Evolutionary conservation across 2,797 vertebrate species (phyloP).

Genomic region (Melanotaenia pygmaea): DNA sequence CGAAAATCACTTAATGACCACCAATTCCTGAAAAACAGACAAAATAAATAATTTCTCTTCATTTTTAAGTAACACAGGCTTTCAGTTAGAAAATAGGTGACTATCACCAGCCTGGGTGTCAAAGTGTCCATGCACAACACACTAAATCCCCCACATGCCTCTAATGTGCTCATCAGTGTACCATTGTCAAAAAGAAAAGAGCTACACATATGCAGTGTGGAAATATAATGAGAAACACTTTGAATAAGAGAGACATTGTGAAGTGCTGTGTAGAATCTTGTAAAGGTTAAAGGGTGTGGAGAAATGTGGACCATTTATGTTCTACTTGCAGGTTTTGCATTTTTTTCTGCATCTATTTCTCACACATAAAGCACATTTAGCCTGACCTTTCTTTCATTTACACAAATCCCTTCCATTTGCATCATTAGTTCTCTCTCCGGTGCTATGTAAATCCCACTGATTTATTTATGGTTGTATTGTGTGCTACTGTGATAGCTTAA

Average conservation of each 20-base stretch:
- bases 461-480: conserved; percentile 40
- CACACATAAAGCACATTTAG: background rate
- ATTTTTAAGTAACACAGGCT: too few relatives aligned
- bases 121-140: background rate
- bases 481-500: conserved; percentile 10
- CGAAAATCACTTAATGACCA: too few relatives aligned
- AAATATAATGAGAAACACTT: background rate
- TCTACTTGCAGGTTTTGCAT: background rate
- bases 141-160: too few relatives aligned
- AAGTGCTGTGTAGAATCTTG: background rate
- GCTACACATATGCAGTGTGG: background rate
- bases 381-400: background rate
- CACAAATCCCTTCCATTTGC: background rate
- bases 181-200: background rate
- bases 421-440: conserved; percentile 2
- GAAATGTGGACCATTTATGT: background rate
- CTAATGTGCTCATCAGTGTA: background rate
- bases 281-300: background rate
- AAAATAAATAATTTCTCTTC: too few relatives aligned
- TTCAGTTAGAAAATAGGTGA: too few relatives aligned
- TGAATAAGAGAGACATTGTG: too few relatives aligned
- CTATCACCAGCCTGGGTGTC: background rate
- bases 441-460: background rate
- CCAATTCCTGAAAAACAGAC: too few relatives aligned
- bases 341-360: background rate